Evolutionary conservation across 1,140 invertebrate genomes (phyloP).

Genomic region (Drosophila pachea): DNA sequence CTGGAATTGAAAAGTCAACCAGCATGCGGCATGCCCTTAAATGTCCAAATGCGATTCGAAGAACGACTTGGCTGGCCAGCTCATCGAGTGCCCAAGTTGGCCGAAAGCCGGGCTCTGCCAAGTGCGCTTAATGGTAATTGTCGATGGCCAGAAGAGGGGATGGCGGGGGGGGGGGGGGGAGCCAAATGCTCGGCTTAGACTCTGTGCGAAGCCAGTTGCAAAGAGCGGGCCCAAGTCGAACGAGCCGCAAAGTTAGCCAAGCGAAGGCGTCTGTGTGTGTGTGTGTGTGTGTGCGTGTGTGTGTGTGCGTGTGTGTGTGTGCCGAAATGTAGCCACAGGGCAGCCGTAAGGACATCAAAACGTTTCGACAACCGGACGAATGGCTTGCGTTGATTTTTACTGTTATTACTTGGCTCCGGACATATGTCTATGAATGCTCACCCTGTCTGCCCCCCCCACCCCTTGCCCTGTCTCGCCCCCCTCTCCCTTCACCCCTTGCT

Average conservation of each 20-base stretch:
- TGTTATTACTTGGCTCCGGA: constrained; percentile 57
- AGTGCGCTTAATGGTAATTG: too few relatives aligned
- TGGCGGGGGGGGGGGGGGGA: too few relatives aligned
- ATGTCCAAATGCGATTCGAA: background rate
- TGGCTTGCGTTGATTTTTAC: constrained; percentile 71
- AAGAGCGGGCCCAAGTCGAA: background rate
- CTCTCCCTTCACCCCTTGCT: too few relatives aligned
- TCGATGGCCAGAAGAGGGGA: too few relatives aligned
- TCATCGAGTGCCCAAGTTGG: too few relatives aligned
- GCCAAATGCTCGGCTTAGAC: too few relatives aligned
- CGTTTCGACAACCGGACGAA: constrained; percentile 46
- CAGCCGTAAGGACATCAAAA: constrained; percentile 37
- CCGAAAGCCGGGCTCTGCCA: too few relatives aligned
- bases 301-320: constrained; percentile 10
- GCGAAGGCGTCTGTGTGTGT: constrained; percentile 34
- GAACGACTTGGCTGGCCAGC: constrained; percentile 11
- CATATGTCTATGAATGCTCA: constrained; percentile 58
- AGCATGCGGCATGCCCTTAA: constrained; percentile 23
- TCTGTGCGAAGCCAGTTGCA: too few relatives aligned
- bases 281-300: constrained; percentile 8
- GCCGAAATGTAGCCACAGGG: constrained; percentile 61
- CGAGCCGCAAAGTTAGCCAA: constrained; percentile 27
- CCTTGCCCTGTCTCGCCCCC: background rate
- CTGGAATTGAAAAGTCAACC: constrained; percentile 35
- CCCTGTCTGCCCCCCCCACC: constrained; percentile 17